Conservation (phyloP, 2,113 vertebrate species). For the Microcebus tavaratra region DNA sequence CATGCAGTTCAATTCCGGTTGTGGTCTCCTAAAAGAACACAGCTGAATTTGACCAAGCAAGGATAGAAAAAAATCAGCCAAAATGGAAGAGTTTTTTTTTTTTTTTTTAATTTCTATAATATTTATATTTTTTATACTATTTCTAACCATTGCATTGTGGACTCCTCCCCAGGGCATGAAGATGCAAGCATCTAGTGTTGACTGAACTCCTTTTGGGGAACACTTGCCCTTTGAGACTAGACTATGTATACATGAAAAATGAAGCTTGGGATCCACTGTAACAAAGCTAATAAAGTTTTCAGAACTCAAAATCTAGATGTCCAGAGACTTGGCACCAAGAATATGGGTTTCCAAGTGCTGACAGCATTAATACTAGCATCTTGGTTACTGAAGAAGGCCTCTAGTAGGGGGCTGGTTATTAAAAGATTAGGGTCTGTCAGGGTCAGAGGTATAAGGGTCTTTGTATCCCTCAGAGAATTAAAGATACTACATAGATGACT, state of each 20-base stretch:
- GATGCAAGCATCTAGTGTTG: neutral
- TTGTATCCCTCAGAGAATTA: neutral
- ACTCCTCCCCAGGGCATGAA: neutral
- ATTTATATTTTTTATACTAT: neutral
- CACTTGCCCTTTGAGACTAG: neutral
- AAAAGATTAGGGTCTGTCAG: constrained; percentile 9
- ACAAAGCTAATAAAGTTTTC: neutral
- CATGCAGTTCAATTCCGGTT: neutral
- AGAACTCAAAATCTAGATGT: constrained; percentile 7
- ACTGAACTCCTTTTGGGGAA: constrained; percentile 4
- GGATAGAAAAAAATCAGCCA: neutral
- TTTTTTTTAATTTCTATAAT: neutral
- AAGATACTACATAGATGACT: neutral
- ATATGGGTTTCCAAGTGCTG: neutral
- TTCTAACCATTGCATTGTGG: neutral
- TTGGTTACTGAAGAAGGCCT: constrained; percentile 6
- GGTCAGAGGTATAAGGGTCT: neutral
- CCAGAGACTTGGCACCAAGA: neutral
- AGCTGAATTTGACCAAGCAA: constrained; percentile 38
- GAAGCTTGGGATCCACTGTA: neutral
- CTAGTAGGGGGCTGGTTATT: neutral
- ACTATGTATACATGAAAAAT: neutral
- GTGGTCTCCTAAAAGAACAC: neutral
- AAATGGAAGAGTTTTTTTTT: neutral
- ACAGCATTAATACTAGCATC: neutral